phyloP scores from a whole-genome alignment of 2,888 invertebrate genomes.

The Campoplex capitator region DNA sequence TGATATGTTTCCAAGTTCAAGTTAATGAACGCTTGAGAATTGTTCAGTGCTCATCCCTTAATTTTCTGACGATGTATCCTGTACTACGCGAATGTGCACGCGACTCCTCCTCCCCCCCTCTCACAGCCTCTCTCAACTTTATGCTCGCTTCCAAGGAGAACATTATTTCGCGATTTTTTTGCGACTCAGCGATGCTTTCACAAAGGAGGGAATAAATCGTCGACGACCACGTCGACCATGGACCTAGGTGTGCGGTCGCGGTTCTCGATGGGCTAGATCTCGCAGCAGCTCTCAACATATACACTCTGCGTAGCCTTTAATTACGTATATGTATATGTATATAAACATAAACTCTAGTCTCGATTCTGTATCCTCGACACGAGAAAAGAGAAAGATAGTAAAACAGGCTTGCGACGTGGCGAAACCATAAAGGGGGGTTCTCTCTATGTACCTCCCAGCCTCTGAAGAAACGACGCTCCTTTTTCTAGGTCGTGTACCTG shows the following conservation, averaged over 20 bases:
- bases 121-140: background rate
- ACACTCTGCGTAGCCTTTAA: constrained; percentile 48
- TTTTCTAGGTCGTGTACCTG: constrained; percentile 69
- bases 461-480: constrained; percentile 68
- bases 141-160: constrained; percentile 55
- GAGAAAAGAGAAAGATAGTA: constrained; percentile 71
- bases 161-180: constrained; percentile 55
- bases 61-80: constrained; percentile 27
- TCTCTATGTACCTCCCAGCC: constrained; percentile 58
- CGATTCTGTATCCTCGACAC: constrained; percentile 72
- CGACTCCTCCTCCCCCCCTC: background rate
- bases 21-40: background rate
- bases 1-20: background rate
- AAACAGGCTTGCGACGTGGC: constrained; percentile 73
- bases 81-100: constrained; percentile 41
- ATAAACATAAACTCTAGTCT: constrained; percentile 63
- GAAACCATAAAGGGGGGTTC: constrained; percentile 75
- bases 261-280: constrained; percentile 65
- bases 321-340: constrained; percentile 9
- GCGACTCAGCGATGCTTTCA: constrained; percentile 58
- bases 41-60: background rate
- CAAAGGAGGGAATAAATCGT: constrained; percentile 54
- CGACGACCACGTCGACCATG: constrained; percentile 52
- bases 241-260: constrained; percentile 65
- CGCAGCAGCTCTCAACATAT: constrained; percentile 58